These are phyloP conservation scores for Drosophila emarginata DNA, from an alignment of 2,888 invertebrate species.

Conservation along the genomic window DNA sequence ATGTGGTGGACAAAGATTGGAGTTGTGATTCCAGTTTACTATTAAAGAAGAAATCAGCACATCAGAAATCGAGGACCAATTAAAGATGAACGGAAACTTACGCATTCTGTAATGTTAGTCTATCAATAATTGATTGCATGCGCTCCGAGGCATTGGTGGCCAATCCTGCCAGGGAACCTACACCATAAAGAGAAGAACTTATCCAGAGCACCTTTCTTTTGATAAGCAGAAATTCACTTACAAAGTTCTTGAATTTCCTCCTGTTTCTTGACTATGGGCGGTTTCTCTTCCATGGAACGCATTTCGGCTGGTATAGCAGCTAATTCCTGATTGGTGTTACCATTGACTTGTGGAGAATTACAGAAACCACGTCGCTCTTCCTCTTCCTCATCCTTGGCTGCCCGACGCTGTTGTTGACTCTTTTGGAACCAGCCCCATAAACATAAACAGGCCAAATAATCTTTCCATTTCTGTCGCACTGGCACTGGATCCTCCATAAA, in stretches of 20 bases:
- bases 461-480: conserved; percentile 67
- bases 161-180: conserved; percentile 71
- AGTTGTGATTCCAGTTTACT: conserved; percentile 79
- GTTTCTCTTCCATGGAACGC: conserved; percentile 44
- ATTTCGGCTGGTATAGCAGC: conserved; percentile 62
- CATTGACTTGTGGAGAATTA: conserved; percentile 51
- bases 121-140: conserved; percentile 79
- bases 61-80: background rate
- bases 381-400: conserved; percentile 43
- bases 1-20: conserved; percentile 65
- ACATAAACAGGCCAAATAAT: conserved; percentile 77
- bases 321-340: conserved; percentile 39
- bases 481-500: conserved; percentile 79
- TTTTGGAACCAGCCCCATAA: conserved; percentile 55
- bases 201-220: background rate
- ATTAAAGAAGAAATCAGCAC: background rate
- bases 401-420: conserved; percentile 20
- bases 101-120: conserved; percentile 75
- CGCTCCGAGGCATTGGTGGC: conserved; percentile 74
- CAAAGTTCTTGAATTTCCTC: conserved; percentile 54
- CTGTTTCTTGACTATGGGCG: conserved; percentile 1
- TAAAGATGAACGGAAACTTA: conserved; percentile 41
- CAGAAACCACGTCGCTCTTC: conserved; percentile 78
- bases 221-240: conserved; percentile 11
- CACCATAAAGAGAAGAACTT: background rate